Evolutionary conservation across 2,797 vertebrate genomes (phyloP).

Genomic region (Cyclura pinguis): DNA sequence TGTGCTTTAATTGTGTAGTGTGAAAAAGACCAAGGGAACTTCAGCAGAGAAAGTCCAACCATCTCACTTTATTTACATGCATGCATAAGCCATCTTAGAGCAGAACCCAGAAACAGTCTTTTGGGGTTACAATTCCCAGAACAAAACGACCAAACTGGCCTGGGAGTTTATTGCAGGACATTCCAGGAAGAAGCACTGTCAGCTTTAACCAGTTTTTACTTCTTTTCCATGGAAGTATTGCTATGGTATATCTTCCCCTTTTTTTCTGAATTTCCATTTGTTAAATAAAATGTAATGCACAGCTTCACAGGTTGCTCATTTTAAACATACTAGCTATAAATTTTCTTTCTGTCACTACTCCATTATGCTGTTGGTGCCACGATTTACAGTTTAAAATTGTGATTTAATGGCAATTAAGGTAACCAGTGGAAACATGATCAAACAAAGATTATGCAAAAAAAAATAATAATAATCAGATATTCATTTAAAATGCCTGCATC

Average conservation of each 20-base stretch:
- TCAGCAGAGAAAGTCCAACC: background rate
- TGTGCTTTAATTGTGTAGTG: too few relatives aligned
- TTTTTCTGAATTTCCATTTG: background rate
- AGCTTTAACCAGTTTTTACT: background rate
- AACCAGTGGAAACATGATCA: background rate
- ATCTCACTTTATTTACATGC: background rate
- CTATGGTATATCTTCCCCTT: background rate
- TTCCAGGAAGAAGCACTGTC: too few relatives aligned
- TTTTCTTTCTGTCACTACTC: conserved; percentile 6
- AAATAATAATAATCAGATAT: background rate
- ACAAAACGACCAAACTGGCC: background rate
- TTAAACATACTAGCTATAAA: background rate
- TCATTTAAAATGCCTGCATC: conserved; percentile 36
- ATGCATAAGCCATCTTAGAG: background rate
- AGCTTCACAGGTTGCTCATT: background rate
- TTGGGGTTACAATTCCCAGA: background rate
- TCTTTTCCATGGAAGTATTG: background rate
- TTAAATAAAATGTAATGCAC: conserved; percentile 10
- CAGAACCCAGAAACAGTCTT: background rate
- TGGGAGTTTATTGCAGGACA: background rate
- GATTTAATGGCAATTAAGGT: conserved; percentile 27
- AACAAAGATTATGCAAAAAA: conserved; percentile 1
- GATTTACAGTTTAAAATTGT: conserved; percentile 37
- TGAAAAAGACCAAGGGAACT: background rate
- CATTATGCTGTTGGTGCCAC: background rate